Evolutionary conservation across 2,113 vertebrate species (phyloP), one percentile per base, ranked within the genome.

Genomic region (Mobula birostris): DNA sequence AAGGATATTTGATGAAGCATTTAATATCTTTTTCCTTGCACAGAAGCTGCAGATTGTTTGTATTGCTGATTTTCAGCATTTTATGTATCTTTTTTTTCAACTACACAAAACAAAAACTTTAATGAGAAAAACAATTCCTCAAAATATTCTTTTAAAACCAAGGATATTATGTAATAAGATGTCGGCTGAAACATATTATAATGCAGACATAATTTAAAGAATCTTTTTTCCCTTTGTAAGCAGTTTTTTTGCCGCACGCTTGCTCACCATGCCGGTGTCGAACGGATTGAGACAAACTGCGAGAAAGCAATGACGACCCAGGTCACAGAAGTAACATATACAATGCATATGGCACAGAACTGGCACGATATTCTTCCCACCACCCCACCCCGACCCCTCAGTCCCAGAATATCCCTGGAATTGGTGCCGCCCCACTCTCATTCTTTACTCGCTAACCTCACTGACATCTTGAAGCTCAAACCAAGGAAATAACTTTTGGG

Each of bases 111-210:
- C 48, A 48, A 85, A 90, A 90, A 88, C 58, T 90, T 90, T 90
- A 66, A 90, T 90, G 85, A 90, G 66, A 90, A 90, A 88, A 88
- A 58, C 7, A 48, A 90, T 68, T 90, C 61, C 68, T 90, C 85
- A 90, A 90, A 66, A 90, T 90, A 90, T 90, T 90, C 85, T 90
- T 90, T 90, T 90, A 90, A 90, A 90, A 90, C 85, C 68, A 90
- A 90, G 85, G 85, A 90, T 90, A 90, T 90, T 90, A 90, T 68
- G 85, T 68, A 90, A 90, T 90, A 90, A 85, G 85, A 90, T 90
- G 85, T 66, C 85, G 17, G 85, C 61, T 66, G 85, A 66, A 90
- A 90, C 85, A 90, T 61, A 90, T 66, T 85, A 85, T 85, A n/a
- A 90, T 19, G 85, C 85, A 90, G 85, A 90, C 85, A 90, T 90